These are phyloP conservation scores for Hoplias malabaricus DNA, from an alignment of 2,113 vertebrate species.

Conservation along the genomic window DNA sequence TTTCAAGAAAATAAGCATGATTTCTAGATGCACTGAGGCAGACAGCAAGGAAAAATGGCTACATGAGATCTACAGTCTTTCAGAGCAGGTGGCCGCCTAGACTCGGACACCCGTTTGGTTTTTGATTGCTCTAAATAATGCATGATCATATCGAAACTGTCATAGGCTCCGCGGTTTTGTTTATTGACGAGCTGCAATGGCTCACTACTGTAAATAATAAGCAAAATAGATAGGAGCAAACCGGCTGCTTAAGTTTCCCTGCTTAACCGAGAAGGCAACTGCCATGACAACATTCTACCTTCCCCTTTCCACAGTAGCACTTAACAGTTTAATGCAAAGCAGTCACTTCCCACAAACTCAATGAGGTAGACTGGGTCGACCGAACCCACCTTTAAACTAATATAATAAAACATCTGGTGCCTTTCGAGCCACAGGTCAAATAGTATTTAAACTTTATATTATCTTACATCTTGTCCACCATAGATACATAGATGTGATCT, in stretches of 20 bases:
- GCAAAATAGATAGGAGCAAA: constrained; percentile 77
- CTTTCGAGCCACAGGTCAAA: constrained; percentile 67
- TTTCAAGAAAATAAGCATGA: constrained; percentile 48
- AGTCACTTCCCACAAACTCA: constrained; percentile 77
- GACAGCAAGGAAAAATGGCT: constrained; percentile 51
- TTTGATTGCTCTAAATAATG: constrained; percentile 71
- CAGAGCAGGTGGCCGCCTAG: constrained; percentile 57
- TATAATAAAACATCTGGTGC: constrained; percentile 64
- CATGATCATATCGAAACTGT: constrained; percentile 68
- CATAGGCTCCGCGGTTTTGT: constrained; percentile 67
- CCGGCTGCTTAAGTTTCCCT: constrained; percentile 79
- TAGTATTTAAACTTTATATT: constrained; percentile 64
- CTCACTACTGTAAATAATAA: constrained; percentile 75
- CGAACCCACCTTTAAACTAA: constrained; percentile 73
- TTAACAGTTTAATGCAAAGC: constrained; percentile 78
- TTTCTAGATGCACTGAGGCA: constrained; percentile 46
- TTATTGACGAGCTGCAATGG: constrained; percentile 69
- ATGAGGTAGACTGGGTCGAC: constrained; percentile 82
- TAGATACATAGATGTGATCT: constrained; percentile 62
- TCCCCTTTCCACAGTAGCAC: constrained; percentile 73
- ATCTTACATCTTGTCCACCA: constrained; percentile 62
- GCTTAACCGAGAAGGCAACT: constrained; percentile 75
- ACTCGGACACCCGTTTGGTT: constrained; percentile 62
- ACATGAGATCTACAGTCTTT: constrained; percentile 62
- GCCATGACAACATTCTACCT: constrained; percentile 67